phyloP scores from a whole-genome alignment of 2,113 vertebrate genomes.

The Actenoides hombroni region DNA sequence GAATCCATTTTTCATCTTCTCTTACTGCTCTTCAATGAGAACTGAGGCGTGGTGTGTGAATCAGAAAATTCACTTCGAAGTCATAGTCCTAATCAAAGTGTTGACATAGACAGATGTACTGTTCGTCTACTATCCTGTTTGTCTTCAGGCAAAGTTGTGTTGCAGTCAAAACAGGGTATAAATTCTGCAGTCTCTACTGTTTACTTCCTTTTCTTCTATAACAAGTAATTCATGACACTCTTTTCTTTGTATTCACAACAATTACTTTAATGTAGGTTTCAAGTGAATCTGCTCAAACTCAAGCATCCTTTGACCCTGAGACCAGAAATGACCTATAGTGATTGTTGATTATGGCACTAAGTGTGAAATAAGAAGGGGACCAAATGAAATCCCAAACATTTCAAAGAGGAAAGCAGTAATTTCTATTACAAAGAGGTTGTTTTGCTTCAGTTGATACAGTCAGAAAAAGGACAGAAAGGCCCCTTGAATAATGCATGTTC shows the following conservation, averaged over 20 bases:
- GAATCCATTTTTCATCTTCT: not conserved
- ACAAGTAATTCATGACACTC: not conserved
- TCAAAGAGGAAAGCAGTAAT: not conserved
- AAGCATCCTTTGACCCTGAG: not conserved
- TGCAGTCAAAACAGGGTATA: not conserved
- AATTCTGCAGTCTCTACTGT: not conserved
- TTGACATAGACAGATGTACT: not conserved
- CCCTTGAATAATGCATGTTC: not conserved
- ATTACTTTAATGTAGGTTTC: not conserved
- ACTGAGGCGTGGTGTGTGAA: fast-evolving
- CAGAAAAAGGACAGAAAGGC: not conserved
- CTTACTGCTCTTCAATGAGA: not conserved
- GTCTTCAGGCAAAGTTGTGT: not conserved
- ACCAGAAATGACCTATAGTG: not conserved
- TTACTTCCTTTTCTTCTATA: not conserved
- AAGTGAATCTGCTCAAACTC: not conserved
- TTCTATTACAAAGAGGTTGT: not conserved
- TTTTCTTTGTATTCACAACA: not conserved
- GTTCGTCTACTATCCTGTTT: not conserved
- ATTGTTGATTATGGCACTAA: not conserved
- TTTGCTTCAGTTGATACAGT: not conserved
- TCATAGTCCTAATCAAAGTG: not conserved
- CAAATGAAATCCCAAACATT: not conserved
- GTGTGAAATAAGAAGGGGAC: not conserved
- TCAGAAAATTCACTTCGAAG: not conserved